These are phyloP conservation scores for Eutolmus rufibarbis DNA, from an alignment of 2,888 invertebrate species.

Conservation along the genomic window DNA sequence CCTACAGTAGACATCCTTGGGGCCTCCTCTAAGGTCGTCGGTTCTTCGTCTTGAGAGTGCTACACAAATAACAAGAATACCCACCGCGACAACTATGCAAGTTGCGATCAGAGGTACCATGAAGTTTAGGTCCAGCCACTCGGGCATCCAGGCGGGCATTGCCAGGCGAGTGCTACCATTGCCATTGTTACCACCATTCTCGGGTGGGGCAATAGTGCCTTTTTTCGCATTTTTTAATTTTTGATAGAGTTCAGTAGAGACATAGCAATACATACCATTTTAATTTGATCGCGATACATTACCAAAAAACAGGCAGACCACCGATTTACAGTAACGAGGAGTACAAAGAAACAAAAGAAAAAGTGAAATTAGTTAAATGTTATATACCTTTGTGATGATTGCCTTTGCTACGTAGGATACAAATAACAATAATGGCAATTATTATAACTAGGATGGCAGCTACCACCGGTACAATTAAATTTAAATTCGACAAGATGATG, in stretches of 20 bases:
- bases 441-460: slow-evolving; percentile 91
- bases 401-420: slow-evolving; percentile 86
- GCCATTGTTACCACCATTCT: slow-evolving; percentile 63
- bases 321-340: slow-evolving; percentile 20
- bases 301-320: slow-evolving; percentile 16
- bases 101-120: slow-evolving; percentile 90
- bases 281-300: background rate
- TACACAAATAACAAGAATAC: slow-evolving; percentile 89
- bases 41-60: slow-evolving; percentile 83
- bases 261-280: slow-evolving; percentile 24
- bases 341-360: slow-evolving; percentile 54
- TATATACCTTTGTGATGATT: slow-evolving; percentile 83
- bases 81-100: slow-evolving; percentile 87
- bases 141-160: slow-evolving; percentile 78
- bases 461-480: slow-evolving; percentile 92
- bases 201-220: slow-evolving; percentile 85
- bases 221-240: slow-evolving; percentile 47
- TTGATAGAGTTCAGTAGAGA: background rate
- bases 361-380: slow-evolving; percentile 56
- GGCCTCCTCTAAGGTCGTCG: slow-evolving; percentile 82
- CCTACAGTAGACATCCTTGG: slow-evolving; percentile 79
- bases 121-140: slow-evolving; percentile 89
- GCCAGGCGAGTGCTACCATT: slow-evolving; percentile 65
- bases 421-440: slow-evolving; percentile 91
- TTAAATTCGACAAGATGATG: slow-evolving; percentile 87